Conservation (phyloP, 2,113 vertebrate species). For the Aix galericulata region DNA sequence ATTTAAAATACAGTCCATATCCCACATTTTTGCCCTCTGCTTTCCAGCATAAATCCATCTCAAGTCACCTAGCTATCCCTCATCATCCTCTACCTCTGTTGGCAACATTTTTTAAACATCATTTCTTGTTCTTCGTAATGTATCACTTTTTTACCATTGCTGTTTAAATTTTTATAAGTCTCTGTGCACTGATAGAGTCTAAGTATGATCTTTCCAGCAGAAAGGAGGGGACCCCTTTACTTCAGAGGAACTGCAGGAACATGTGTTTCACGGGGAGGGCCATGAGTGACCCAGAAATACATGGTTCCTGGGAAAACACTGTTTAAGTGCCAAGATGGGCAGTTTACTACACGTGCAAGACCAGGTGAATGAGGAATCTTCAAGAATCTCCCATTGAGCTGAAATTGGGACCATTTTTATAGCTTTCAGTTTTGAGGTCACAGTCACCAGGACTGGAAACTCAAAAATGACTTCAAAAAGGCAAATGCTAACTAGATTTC, state of each 20-base stretch:
- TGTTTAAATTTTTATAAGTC: slow-evolving; percentile 51
- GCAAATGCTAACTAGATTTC: slow-evolving; percentile 84
- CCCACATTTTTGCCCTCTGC: slow-evolving; percentile 32
- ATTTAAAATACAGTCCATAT: slow-evolving; percentile 41
- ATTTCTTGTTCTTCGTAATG: slow-evolving; percentile 1
- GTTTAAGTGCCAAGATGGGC: not conserved
- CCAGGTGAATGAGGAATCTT: slow-evolving; percentile 71
- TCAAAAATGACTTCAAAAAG: slow-evolving; percentile 84
- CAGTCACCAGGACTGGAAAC: slow-evolving; percentile 82
- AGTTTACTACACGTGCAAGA: not conserved
- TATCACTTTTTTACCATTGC: slow-evolving; percentile 37
- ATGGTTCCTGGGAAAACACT: not conserved
- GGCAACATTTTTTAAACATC: not conserved
- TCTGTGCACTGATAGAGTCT: not conserved
- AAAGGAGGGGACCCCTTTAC: not conserved
- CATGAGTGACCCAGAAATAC: not conserved
- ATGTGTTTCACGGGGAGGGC: not conserved
- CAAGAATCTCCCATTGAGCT: slow-evolving; percentile 53
- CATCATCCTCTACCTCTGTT: not conserved
- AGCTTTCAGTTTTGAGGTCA: slow-evolving; percentile 83
- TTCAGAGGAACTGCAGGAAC: not conserved
- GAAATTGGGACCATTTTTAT: slow-evolving; percentile 65
- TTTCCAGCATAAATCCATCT: slow-evolving; percentile 36
- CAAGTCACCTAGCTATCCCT: not conserved
- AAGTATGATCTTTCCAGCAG: slow-evolving; percentile 14